Conservation (phyloP, 64 coral and sea anemone species). For the Montipora cactus region DNA sequence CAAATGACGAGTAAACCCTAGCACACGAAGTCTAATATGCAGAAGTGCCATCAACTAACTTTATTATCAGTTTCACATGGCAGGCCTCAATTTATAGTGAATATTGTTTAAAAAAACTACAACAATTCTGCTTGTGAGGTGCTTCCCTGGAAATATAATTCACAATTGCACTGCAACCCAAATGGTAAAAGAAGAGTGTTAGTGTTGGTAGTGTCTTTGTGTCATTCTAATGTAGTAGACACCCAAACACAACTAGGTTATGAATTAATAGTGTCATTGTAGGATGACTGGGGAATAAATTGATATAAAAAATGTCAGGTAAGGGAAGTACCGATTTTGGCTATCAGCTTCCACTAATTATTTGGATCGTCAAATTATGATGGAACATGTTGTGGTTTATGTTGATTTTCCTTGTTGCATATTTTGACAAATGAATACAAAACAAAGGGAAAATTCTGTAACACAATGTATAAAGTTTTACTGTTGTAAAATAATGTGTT, state of each 20-base stretch:
- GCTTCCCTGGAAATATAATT: too few species aligned
- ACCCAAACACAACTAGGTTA: neutral
- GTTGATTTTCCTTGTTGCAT: too few species aligned
- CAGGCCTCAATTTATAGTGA: too few species aligned
- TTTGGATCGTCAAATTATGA: neutral
- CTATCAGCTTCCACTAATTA: neutral
- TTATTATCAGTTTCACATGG: too few species aligned
- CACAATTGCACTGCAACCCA: neutral
- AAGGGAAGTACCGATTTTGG: neutral
- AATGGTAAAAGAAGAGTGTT: constrained; percentile 12
- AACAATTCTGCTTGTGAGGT: too few species aligned
- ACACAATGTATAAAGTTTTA: too few species aligned
- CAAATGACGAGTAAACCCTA: too few species aligned
- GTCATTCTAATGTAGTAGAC: neutral
- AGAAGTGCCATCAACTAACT: too few species aligned
- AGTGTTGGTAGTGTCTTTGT: neutral
- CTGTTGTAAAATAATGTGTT: neutral
- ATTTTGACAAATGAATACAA: too few species aligned
- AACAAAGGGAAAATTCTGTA: too few species aligned
- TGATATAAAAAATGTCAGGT: neutral
- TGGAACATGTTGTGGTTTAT: neutral
- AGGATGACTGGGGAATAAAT: neutral
- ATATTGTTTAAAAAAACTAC: too few species aligned
- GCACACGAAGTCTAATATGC: too few species aligned
- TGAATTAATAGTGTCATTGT: neutral